phyloP scores from a whole-genome alignment of 1,140 invertebrate genomes.

The Tetragonula clypearis region DNA sequence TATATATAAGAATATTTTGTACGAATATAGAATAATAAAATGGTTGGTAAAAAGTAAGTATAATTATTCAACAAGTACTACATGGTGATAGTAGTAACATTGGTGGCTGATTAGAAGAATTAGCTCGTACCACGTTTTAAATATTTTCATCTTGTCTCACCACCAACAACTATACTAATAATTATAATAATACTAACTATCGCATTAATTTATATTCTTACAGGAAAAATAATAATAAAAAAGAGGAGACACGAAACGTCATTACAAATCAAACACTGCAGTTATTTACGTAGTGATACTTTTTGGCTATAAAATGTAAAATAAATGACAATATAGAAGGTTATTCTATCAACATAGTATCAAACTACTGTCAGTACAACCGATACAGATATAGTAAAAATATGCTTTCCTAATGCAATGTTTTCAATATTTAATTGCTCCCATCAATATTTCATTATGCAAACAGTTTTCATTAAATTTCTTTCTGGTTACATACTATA shows the following conservation, averaged over 20 bases:
- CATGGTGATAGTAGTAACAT: constrained; percentile 76
- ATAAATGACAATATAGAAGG: constrained; percentile 58
- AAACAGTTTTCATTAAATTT: neutral
- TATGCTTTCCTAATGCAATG: constrained; percentile 27
- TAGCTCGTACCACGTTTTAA: constrained; percentile 22
- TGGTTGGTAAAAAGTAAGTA: constrained; percentile 77
- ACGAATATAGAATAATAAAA: constrained; percentile 76
- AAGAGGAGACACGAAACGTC: constrained; percentile 48
- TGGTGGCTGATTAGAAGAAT: constrained; percentile 58
- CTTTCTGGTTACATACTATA: neutral
- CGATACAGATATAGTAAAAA: constrained; percentile 37
- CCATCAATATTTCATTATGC: constrained; percentile 43
- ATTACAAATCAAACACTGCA: constrained; percentile 48
- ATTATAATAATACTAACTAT: constrained; percentile 67
- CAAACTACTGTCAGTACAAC: constrained; percentile 59
- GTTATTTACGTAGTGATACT: constrained; percentile 57
- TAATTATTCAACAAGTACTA: constrained; percentile 79
- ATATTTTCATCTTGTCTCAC: constrained; percentile 35
- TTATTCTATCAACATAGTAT: constrained; percentile 52
- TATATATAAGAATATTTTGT: constrained; percentile 75
- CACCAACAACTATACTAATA: constrained; percentile 68
- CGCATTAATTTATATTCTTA: constrained; percentile 56
- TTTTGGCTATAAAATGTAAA: constrained; percentile 67
- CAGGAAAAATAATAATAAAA: constrained; percentile 45
- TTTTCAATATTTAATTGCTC: constrained; percentile 41